A percentile compares a stretch with the other conserved stretches of the same genome.
Evolutionary conservation across 2,113 vertebrate genomes (phyloP).

Genomic region (Brachyistius frenatus): DNA sequence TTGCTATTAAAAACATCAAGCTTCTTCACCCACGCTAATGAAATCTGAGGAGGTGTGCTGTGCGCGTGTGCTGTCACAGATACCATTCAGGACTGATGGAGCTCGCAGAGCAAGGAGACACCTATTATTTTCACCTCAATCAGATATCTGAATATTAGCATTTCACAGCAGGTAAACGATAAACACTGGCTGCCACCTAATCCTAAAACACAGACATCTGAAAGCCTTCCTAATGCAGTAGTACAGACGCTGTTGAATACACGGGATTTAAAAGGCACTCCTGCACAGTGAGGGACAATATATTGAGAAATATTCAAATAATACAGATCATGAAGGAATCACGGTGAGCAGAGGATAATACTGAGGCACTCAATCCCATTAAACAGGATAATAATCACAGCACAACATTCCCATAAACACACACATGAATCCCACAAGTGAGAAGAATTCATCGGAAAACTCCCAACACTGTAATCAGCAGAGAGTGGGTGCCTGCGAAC

Average conservation of each 20-base stretch:
- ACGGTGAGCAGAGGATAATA: constrained; percentile 18
- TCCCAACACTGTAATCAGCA: constrained; percentile 29
- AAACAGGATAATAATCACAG: constrained; percentile 52
- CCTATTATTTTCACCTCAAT: constrained; percentile 41
- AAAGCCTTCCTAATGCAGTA: background rate
- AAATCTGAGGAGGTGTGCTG: constrained; percentile 43
- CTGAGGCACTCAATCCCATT: constrained; percentile 1
- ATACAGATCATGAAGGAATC: constrained; percentile 22
- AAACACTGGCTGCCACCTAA: constrained; percentile 21
- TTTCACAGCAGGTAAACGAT: constrained; percentile 31
- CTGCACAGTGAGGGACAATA: constrained; percentile 8
- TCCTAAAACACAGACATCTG: constrained; percentile 15
- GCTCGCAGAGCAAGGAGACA: constrained; percentile 17
- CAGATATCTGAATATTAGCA: constrained; percentile 43
- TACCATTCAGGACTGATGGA: constrained; percentile 37
- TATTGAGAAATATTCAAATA: constrained; percentile 23
- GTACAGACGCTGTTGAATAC: background rate
- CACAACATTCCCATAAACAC: constrained; percentile 48
- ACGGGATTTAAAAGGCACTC: constrained; percentile 14
- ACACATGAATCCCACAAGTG: constrained; percentile 34
- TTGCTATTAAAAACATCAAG: constrained; percentile 34
- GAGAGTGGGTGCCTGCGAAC: constrained; percentile 3
- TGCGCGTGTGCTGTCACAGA: constrained; percentile 29
- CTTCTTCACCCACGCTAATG: constrained; percentile 55
- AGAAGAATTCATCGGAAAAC: constrained; percentile 39